Evolutionary conservation across 1,140 invertebrate species (phyloP).

Genomic region (Oreohelix idahoensis): DNA sequence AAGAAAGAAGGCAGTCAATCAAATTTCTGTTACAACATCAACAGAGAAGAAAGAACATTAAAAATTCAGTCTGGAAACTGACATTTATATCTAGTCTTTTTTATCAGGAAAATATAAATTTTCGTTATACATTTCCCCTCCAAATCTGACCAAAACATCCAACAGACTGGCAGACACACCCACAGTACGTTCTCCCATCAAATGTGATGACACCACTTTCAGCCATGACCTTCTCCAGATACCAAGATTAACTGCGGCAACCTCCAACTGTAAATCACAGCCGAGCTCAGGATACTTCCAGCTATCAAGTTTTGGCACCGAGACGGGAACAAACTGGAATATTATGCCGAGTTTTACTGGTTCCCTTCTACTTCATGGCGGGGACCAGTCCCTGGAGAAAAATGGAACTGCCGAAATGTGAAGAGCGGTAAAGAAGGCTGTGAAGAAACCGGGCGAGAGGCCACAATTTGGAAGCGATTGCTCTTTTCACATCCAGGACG

Average conservation of each 20-base stretch:
- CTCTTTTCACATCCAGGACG: not conserved
- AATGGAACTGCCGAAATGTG: not conserved
- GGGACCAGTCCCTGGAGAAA: not conserved
- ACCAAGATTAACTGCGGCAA: not conserved
- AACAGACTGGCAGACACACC: not conserved
- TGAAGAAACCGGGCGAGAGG: not conserved
- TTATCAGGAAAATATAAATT: not conserved
- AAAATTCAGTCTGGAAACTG: not conserved
- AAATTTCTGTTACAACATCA: too few relatives aligned
- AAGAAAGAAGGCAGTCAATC: too few relatives aligned
- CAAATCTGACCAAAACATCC: not conserved
- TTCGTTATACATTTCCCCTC: not conserved
- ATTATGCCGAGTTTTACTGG: not conserved
- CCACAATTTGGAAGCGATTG: conserved; percentile 7
- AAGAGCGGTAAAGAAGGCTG: not conserved
- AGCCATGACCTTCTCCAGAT: not conserved
- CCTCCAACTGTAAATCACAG: not conserved
- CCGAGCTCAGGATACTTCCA: not conserved
- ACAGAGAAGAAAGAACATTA: too few relatives aligned
- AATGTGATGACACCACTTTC: not conserved
- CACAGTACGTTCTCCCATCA: not conserved
- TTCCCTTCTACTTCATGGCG: not conserved
- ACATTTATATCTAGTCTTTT: not conserved
- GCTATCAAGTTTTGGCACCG: not conserved
- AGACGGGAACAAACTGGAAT: conserved; percentile 13